Evolutionary conservation across 1,140 invertebrate genomes (phyloP).

Genomic region (Drosophila azteca): DNA sequence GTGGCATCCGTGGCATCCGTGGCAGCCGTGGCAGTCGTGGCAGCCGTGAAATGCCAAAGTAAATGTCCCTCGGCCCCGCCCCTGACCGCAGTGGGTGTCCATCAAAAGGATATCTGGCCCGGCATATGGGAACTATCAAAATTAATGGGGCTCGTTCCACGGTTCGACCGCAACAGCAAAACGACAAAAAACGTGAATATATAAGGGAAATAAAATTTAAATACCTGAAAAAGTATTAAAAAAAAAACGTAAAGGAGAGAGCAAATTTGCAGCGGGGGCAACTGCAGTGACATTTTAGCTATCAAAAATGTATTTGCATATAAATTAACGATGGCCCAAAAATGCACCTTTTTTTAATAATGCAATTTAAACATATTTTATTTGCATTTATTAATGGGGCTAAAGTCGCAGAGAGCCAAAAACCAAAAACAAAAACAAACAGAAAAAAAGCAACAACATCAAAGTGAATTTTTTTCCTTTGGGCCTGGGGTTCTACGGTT

Average conservation of each 20-base stretch:
- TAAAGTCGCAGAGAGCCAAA: slow-evolving; percentile 27
- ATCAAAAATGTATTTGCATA: slow-evolving; percentile 81
- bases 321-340: slow-evolving; percentile 75
- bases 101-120: slow-evolving; percentile 67
- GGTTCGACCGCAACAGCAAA: slow-evolving; percentile 46
- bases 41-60: slow-evolving; percentile 49
- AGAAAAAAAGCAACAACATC: slow-evolving; percentile 57
- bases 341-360: slow-evolving; percentile 69
- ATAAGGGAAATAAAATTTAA: slow-evolving; percentile 67
- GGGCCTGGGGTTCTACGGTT: slow-evolving; percentile 39
- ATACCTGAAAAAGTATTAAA: slow-evolving; percentile 54
- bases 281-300: slow-evolving; percentile 78
- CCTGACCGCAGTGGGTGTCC: slow-evolving; percentile 37
- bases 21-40: slow-evolving; percentile 52
- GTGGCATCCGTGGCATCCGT: slow-evolving; percentile 35
- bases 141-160: slow-evolving; percentile 67
- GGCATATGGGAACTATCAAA: slow-evolving; percentile 74
- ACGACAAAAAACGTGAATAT: not conserved
- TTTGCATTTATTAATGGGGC: slow-evolving; percentile 76
- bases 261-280: slow-evolving; percentile 26
- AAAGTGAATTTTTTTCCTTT: slow-evolving; percentile 73
- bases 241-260: slow-evolving; percentile 18
- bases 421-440: slow-evolving; percentile 47
- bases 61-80: slow-evolving; percentile 27
- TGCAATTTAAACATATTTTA: slow-evolving; percentile 82